Percentiles rank a stretch among this genome's conserved stretches.
phyloP scores from a whole-genome alignment of 2,797 vertebrate genomes.

The Acipenser transmontanus region DNA sequence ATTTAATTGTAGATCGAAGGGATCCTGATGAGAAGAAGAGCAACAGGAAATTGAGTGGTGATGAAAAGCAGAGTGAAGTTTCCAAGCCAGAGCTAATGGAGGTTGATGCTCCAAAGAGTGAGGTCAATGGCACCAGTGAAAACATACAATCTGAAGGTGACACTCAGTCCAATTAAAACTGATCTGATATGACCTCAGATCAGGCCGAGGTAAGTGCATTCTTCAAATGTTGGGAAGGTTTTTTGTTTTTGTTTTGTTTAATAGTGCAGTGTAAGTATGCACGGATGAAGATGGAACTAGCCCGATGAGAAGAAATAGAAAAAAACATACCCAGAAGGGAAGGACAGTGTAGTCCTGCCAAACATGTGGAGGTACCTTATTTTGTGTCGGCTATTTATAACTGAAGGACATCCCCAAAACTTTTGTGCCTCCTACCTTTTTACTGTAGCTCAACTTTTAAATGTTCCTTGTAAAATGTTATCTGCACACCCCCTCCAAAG shows the following conservation, averaged over 20 bases:
- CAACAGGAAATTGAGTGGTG: slow-evolving; percentile 75
- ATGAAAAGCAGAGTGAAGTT: slow-evolving; percentile 77
- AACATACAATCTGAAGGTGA: slow-evolving; percentile 99
- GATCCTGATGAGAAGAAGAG: slow-evolving; percentile 87
- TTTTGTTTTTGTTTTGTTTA: slow-evolving; percentile 74
- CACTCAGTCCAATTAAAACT: slow-evolving; percentile 99
- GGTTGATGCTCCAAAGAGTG: slow-evolving; percentile 76
- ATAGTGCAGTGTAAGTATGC: slow-evolving; percentile 99
- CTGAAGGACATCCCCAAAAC: slow-evolving; percentile 53
- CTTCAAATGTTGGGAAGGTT: slow-evolving; percentile 71
- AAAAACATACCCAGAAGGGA: slow-evolving; percentile 92
- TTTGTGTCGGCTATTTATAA: slow-evolving; percentile 84
- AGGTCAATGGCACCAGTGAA: slow-evolving; percentile 92
- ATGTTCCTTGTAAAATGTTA: too few species aligned
- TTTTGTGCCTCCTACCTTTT: slow-evolving; percentile 59
- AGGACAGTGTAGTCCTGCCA: slow-evolving; percentile 97
- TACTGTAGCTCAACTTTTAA: slow-evolving; percentile 4
- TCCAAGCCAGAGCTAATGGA: slow-evolving; percentile 84
- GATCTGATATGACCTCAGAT: slow-evolving; percentile 99
- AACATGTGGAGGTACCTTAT: slow-evolving; percentile 96
- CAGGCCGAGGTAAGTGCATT: slow-evolving; percentile 85
- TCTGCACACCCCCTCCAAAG: too few species aligned
- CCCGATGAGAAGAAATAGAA: slow-evolving; percentile 89
- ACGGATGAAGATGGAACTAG: slow-evolving; percentile 97
- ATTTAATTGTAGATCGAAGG: slow-evolving; percentile 71